Base-by-base conservation (phyloP, 2,797 vertebrate genomes). In the Karalla daura region DNA sequence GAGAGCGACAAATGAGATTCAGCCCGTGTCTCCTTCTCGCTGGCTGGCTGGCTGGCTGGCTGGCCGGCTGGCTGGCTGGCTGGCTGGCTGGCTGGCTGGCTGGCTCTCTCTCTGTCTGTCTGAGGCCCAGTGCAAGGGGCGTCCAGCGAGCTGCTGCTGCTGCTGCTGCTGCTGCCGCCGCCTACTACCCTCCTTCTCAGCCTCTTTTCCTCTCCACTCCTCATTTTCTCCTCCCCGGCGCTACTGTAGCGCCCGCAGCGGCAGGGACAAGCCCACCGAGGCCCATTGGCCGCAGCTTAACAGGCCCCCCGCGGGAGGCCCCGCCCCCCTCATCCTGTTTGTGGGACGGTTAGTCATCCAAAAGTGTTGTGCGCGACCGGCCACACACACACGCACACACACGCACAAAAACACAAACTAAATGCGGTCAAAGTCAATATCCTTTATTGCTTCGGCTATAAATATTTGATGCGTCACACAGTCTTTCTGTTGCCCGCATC, bases 61-160 rank as follows among this genome's bases (percentile, higher is more conserved):
- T 73, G 88, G n/a, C n/a, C n/a, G n/a, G n/a, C n/a, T n/a, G n/a
- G n/a, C n/a, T n/a, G n/a, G n/a, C n/a, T n/a, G n/a, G n/a, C n/a
- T n/a, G n/a, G n/a, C n/a, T n/a, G n/a, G n/a, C n/a, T n/a, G n/a
- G n/a, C n/a, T n/a, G n/a, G n/a, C n/a, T n/a, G n/a, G n/a, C n/a
- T n/a, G 63, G 15, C 53, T 86, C 58, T 81, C 56, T 75, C 63
- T 85, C 69, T 72, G 69, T 83, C 77, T 73, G 67, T 78, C 73
- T 73, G 88, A 88, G 86, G 90, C 87, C 85, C 86, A 66, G 74
- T 66, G 54, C 59, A 82, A 88, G 87, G 85, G 87, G 80, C 74
- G 76, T 64, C 78, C 54, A 68, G 36, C 60, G 49, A 76, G 76
- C 80, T 51, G 69, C 78, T 78, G 68, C n/a, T n/a, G n/a, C n/a